Base-by-base conservation (phyloP, 1,140 invertebrate genomes). In the Caenorhabditis remanei region DNA sequence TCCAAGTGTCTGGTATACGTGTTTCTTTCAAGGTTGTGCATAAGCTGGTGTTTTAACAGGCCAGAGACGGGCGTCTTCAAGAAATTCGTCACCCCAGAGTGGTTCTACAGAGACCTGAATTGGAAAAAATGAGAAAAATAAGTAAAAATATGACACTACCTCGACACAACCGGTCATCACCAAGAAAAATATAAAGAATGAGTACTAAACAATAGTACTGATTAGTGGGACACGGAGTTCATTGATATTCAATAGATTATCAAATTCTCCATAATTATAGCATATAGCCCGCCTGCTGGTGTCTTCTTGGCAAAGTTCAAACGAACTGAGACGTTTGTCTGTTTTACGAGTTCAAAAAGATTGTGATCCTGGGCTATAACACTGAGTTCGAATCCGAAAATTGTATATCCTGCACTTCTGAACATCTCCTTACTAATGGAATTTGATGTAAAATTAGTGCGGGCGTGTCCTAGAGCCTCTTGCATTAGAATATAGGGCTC, bases 381-480 rank as follows among this genome's bases (percentile, higher is more conserved):
- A 58, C 56, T 58, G 13, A 58, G n/a, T 58, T 58, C 56, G n/a
- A 58, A 58, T 19, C 56, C 56, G n/a, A 58, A 58, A 19, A 58
- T 58, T 21, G 56, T 58, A 58, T 58, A 58, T 58, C 56, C 56
- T 7, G 3, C 56, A n/a, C n/a, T 21, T 19, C n/a, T 19, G n/a
- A 58, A 58, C 56, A 58, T 58, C n/a, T 58, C 16, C 6, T 16
- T 58, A 21, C 56, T 58, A 1, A 58, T 58, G n/a, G 56, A 58
- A n/a, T 58, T 58, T 19, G 6, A 19, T 19, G 56, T 58, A 7
- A 21, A 58, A n/a, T 58, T 58, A 0, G 16, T 58, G 14, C 56
- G 13, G 1, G 56, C 14, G 19, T 58, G 56, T n/a, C 56, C 56
- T 0, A 58, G 7, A 21, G 56, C 7, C n/a, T 58, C 56, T 8